phyloP scores from a whole-genome alignment of 2,888 invertebrate genomes.

The Heteromyza rotundicornis region DNA sequence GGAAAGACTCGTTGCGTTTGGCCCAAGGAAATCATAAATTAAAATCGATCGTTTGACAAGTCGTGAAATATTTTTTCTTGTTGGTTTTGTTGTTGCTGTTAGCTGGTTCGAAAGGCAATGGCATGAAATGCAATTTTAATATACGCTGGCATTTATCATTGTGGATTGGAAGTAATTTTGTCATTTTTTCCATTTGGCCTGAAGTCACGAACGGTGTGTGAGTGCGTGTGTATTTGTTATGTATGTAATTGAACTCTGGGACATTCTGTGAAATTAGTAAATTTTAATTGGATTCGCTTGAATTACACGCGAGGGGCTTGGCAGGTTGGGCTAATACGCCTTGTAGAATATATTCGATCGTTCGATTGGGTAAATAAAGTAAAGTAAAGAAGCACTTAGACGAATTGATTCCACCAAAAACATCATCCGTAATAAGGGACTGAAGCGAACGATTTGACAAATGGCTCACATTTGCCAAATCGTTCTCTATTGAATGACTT shows the following conservation, averaged over 20 bases:
- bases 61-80: constrained; percentile 39
- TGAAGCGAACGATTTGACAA: too few species aligned
- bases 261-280: not conserved
- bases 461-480: too few species aligned
- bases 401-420: too few species aligned
- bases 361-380: too few species aligned
- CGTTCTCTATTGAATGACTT: too few species aligned
- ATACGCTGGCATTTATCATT: constrained; percentile 6
- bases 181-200: not conserved
- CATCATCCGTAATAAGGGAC: too few species aligned
- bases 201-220: not conserved
- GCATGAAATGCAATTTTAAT: not conserved
- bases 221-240: too few species aligned
- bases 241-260: not conserved
- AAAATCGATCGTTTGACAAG: constrained; percentile 53
- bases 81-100: not conserved
- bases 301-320: not conserved
- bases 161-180: not conserved
- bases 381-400: too few species aligned
- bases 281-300: not conserved
- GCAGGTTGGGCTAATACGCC: too few species aligned
- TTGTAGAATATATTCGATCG: too few species aligned
- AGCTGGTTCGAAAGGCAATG: not conserved
- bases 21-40: constrained; percentile 57
- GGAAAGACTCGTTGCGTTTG: constrained; percentile 27